Conservation (phyloP, 2,888 invertebrate genomes). For the Schizotus pectinicornis region DNA sequence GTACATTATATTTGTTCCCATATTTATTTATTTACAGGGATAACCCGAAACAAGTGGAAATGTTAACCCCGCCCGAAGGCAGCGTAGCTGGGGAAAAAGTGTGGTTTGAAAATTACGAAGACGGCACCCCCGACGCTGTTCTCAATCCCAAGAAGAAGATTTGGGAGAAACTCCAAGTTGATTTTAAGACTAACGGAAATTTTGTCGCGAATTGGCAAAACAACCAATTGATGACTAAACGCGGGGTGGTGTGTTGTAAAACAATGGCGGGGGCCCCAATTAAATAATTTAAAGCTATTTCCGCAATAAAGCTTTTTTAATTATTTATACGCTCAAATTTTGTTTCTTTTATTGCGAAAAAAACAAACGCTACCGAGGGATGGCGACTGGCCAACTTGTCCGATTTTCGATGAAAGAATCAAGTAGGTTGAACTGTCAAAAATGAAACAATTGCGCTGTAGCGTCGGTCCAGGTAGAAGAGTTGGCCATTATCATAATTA, state of each 20-base stretch:
- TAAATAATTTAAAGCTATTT: constrained; percentile 64
- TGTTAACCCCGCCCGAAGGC: constrained; percentile 77
- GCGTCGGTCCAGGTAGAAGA: too few species aligned
- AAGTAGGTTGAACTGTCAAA: too few species aligned
- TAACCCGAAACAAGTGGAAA: constrained; percentile 84
- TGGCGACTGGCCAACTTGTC: too few species aligned
- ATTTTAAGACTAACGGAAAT: constrained; percentile 73
- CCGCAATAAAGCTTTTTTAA: neutral
- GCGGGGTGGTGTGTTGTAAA: constrained; percentile 75
- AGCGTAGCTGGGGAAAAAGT: constrained; percentile 85
- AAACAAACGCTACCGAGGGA: too few species aligned
- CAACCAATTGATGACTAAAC: constrained; percentile 74
- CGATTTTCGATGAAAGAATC: too few species aligned
- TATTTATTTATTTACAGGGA: too few species aligned
- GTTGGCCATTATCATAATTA: too few species aligned
- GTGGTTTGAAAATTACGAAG: constrained; percentile 80
- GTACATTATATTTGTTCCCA: too few species aligned
- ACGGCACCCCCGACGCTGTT: constrained; percentile 79
- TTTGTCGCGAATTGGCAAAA: constrained; percentile 87
- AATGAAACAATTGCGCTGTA: too few species aligned
- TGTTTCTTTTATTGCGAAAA: too few species aligned
- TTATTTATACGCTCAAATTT: too few species aligned
- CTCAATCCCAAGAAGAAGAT: constrained; percentile 95
- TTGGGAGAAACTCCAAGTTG: constrained; percentile 89
- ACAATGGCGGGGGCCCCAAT: constrained; percentile 82